Evolutionary conservation across 2,888 invertebrate genomes (phyloP), one percentile per base, ranked within the genome.

Genomic region (Dryadula phaetusa): DNA sequence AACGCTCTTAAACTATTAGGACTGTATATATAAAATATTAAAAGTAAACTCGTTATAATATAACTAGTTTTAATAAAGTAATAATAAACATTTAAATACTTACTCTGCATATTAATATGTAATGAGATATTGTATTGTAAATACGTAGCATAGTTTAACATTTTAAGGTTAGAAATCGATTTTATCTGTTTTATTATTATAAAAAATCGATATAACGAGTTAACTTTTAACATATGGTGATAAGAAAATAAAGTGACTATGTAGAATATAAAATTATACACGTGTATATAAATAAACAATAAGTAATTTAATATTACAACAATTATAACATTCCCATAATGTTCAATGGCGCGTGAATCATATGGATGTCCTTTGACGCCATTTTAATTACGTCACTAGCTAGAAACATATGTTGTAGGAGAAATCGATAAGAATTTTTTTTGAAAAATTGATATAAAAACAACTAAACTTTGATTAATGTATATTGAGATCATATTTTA

Each of bases 321-420:
- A 42, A 58, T 34, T 32, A 32, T 44, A 64, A 44, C 40, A 42
- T 46, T 60, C 18, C 25, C 10, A 64, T 32, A 42, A 37, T 34
- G 40, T 47, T 49, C 37, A 20, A n/a, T 60, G 40, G 22, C 40
- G 12, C 32, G 22, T 53, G 54, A 61, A 32, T 44, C 20, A 53
- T 54, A 46, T n/a, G 12, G 20, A 54, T 54, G 22, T 46, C n/a
- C 22, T 54, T 12, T 7, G 34, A 22, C 44, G 44, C 44, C 32
- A 32, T 42, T 34, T 32, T 22, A 54, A 56, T 64, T 64, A 64
- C 64, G 56, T 56, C 64, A 64, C 54, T 56, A 64, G 16, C 44
- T 44, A 53, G 20, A 42, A 12, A 32, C 8, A 34, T 14, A 32
- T 7, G 10, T 37, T 10, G 34, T 16, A 0, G 5, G 10, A 10